Percentiles rank a stretch among this genome's conserved stretches.
These are phyloP conservation scores for Epizoanthus rinbou DNA, from an alignment of 92 coral and sea anemone genomes.

Conservation along the genomic window DNA sequence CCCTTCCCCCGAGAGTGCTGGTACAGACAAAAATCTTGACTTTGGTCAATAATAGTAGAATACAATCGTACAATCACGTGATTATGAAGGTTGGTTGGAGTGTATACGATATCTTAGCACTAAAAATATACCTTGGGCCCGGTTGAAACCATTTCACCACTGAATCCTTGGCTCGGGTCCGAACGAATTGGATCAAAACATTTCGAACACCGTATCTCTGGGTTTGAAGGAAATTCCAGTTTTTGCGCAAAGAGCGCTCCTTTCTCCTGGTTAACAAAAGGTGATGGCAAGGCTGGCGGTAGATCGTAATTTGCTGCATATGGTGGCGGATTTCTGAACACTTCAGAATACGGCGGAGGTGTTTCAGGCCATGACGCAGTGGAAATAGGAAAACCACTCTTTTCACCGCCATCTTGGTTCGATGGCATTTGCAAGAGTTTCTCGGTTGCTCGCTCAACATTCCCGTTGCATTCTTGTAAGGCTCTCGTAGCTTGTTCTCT, in stretches of 20 bases:
- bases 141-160: slow-evolving; percentile 87
- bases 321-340: slow-evolving; percentile 45
- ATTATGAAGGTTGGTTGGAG: neutral
- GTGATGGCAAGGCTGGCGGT: slow-evolving; percentile 59
- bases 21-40: too few species aligned
- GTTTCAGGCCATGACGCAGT: slow-evolving; percentile 59
- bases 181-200: slow-evolving; percentile 91
- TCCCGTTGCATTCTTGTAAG: slow-evolving; percentile 68
- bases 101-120: neutral
- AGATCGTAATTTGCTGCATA: slow-evolving; percentile 43
- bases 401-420: slow-evolving; percentile 34
- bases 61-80: neutral
- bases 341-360: slow-evolving; percentile 84
- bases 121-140: slow-evolving; percentile 71
- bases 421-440: slow-evolving; percentile 39
- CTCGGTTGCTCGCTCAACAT: slow-evolving; percentile 56
- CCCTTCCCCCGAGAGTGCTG: too few species aligned
- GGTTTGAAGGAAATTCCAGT: slow-evolving; percentile 48
- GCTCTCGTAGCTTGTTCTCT: slow-evolving; percentile 65
- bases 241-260: slow-evolving; percentile 61
- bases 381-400: slow-evolving; percentile 18
- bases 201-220: slow-evolving; percentile 84
- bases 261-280: slow-evolving; percentile 72
- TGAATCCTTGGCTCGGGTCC: slow-evolving; percentile 80
- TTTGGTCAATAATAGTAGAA: too few species aligned